Evolutionary conservation across 2,113 vertebrate genomes (phyloP), one percentile per base, ranked within the genome.

Genomic region (Dicerorhinus sumatrensis): DNA sequence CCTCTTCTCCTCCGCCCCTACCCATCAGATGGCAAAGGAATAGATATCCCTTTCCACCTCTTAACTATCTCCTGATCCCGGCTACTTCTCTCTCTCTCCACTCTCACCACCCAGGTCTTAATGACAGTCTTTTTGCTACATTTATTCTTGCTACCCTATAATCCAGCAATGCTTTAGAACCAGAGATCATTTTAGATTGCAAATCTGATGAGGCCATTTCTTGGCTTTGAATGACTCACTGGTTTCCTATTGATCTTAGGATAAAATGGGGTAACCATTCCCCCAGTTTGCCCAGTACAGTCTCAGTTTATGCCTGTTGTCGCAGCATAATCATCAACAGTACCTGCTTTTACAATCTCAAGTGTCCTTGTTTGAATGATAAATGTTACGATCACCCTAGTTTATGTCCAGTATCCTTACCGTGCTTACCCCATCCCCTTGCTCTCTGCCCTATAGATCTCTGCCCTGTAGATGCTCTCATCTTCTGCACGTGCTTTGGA

Each of bases 321-420:
- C n/a, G n/a, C 16, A 29, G 31, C 8, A 13, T 14, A 27, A 27
- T 27, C 16, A 25, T 17, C 2, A 20, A 12, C 6, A 72, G 33
- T 4, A 31, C 25, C 67, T 42, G 51, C 11, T 18, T 17, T 67
- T n/a, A 25, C 10, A 48, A 3, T 4, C 84, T 79, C 18, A 3
- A 3, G 33, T 21, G n/a, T 11, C 63, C 21, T 31, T 48, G 25
- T 27, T 58, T 3, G 20, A 54, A 48, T 1, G 46, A 17, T 0
- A 23, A 6, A 6, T 2, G 21, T 33, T 1, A 20, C 5, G 14
- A 20, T 2, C 33, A 29, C 23, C 48, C 48, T 54, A 8, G 25
- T 36, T 65, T 21, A n/a, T 1, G 2, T 6, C 18, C 5, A 0
- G 0, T 46, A 21, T 3, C 23, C 6, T 18, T 2, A 13, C 2